Evolutionary conservation across 92 coral and sea anemone genomes (phyloP).

Genomic region (Anthopleura xanthogrammica): DNA sequence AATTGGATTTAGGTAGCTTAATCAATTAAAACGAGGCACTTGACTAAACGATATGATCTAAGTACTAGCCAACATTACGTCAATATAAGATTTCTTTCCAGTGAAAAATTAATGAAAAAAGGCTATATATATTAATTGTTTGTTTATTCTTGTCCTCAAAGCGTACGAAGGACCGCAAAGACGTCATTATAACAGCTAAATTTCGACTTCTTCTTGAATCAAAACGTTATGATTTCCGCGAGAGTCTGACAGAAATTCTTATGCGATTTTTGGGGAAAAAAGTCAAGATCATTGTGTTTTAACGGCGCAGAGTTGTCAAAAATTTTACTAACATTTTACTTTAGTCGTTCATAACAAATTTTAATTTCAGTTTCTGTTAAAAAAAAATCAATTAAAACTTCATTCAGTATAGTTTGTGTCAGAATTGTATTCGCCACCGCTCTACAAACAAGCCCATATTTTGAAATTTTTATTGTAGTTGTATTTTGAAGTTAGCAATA

Average conservation of each 20-base stretch:
- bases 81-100: background rate
- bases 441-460: no score
- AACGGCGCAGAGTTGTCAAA: no score
- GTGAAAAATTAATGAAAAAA: background rate
- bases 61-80: background rate
- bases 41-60: background rate
- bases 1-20: background rate
- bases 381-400: no score
- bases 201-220: background rate
- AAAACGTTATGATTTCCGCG: background rate
- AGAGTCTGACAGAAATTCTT: background rate
- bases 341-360: no score
- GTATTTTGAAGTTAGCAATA: no score
- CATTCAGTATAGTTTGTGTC: no score
- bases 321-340: no score
- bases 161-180: background rate
- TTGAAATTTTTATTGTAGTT: no score
- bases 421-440: no score
- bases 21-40: background rate
- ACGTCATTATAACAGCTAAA: background rate
- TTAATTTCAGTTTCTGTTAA: no score
- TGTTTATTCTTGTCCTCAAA: background rate
- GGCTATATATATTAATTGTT: background rate
- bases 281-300: no score
- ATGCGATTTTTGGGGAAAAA: background rate